Evolutionary conservation across 2,113 vertebrate species (phyloP).

Genomic region (Chiloscyllium plagiosum): DNA sequence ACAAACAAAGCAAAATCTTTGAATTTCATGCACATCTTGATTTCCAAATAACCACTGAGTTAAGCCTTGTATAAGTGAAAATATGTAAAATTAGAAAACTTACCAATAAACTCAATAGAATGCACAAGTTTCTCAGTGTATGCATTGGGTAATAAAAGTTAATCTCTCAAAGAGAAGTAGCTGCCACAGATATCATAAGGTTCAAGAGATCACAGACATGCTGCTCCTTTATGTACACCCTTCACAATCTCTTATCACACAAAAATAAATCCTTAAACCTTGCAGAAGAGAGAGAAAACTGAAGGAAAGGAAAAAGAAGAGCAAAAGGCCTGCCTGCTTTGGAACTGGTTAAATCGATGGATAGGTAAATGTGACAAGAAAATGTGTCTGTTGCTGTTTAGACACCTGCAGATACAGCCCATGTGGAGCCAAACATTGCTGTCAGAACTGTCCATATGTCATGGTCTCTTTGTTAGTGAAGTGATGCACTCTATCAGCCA

Average conservation of each 20-base stretch:
- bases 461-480: constrained; percentile 13
- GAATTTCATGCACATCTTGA: not conserved
- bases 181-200: not conserved
- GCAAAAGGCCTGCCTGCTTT: not conserved
- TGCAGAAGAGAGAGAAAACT: not conserved
- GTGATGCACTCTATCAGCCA: constrained; percentile 13
- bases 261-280: not conserved
- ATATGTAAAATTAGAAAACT: not conserved
- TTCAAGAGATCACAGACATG: not conserved
- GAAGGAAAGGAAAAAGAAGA: not conserved
- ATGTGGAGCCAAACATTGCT: constrained; percentile 17
- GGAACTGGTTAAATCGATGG: not conserved
- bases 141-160: not conserved
- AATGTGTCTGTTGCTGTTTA: not conserved
- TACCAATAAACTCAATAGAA: not conserved
- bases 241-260: not conserved
- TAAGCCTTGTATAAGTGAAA: not conserved
- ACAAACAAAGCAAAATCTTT: not conserved
- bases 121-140: not conserved
- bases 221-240: not conserved
- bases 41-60: not conserved
- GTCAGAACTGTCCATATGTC: constrained; percentile 10
- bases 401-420: not conserved
- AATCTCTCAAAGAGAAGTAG: not conserved
- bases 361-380: constrained; percentile 7